Conservation (phyloP, 2,888 invertebrate species). For the Stenodera caucasica region DNA sequence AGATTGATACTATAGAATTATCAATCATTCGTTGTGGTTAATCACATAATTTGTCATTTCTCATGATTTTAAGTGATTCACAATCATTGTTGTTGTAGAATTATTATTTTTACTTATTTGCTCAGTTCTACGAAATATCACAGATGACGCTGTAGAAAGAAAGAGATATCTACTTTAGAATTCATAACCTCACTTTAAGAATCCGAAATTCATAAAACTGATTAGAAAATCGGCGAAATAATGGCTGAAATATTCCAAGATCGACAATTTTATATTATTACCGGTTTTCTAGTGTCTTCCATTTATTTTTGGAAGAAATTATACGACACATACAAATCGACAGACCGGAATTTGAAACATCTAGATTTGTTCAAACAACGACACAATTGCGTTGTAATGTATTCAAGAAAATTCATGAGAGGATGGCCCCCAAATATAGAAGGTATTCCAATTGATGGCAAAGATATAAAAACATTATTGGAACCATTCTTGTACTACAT, state of each 20-base stretch:
- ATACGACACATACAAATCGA: constrained; percentile 32
- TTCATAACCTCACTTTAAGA: not conserved
- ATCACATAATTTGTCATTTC: no score
- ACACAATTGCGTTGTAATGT: constrained; percentile 48
- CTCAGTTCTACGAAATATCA: no score
- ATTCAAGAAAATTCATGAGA: constrained; percentile 33
- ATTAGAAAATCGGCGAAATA: not conserved
- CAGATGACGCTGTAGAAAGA: no score
- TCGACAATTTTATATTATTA: not conserved
- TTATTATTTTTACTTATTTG: no score
- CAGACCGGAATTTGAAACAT: constrained; percentile 34
- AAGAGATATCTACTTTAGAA: no score
- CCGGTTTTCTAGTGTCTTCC: constrained; percentile 8
- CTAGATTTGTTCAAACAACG: constrained; percentile 37
- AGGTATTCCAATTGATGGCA: constrained; percentile 12
- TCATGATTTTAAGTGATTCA: no score
- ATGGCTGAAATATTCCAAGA: not conserved
- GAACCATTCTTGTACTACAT: constrained; percentile 47
- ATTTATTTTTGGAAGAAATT: constrained; percentile 38
- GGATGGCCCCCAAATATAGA: constrained; percentile 41
- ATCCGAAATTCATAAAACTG: not conserved
- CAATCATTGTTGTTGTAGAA: no score
- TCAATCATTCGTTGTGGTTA: no score
- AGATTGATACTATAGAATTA: no score
- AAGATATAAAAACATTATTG: constrained; percentile 34